Evolutionary conservation across 1,140 invertebrate species (phyloP).

Genomic region (Sitodiplosis mosellana): DNA sequence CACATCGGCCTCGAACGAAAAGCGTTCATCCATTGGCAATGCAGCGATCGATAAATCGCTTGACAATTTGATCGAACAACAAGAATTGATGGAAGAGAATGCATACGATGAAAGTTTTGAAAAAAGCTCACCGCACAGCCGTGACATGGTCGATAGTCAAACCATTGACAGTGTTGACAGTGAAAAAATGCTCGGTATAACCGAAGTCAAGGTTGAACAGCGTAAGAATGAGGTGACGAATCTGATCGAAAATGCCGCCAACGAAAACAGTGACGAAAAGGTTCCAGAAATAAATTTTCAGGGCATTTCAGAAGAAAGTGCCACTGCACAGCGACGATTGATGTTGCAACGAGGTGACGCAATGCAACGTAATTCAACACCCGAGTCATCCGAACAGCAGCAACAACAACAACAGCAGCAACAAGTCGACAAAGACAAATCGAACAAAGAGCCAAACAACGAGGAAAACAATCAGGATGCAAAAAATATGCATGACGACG

Average conservation of each 20-base stretch:
- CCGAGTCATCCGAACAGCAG: constrained; percentile 10
- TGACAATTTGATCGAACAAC: constrained; percentile 15
- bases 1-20: constrained; percentile 13
- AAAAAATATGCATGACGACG: not conserved
- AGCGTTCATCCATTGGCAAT: constrained; percentile 16
- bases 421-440: too few relatives aligned
- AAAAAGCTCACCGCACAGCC: too few relatives aligned
- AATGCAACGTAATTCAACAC: constrained; percentile 17
- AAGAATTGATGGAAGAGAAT: not conserved
- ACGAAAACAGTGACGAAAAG: not conserved
- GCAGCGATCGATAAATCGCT: constrained; percentile 21
- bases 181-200: not conserved
- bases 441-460: too few relatives aligned
- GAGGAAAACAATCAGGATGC: not conserved
- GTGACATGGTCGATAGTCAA: not conserved
- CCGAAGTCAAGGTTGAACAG: not conserved
- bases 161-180: not conserved
- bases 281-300: not conserved
- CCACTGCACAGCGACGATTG: constrained; percentile 11
- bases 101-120: too few relatives aligned
- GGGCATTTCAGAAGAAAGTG: not conserved
- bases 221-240: not conserved
- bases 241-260: not conserved
- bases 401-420: too few relatives aligned
- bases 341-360: constrained; percentile 21